Conservation (phyloP, 1,140 invertebrate species). For the Plodia interpunctella region DNA sequence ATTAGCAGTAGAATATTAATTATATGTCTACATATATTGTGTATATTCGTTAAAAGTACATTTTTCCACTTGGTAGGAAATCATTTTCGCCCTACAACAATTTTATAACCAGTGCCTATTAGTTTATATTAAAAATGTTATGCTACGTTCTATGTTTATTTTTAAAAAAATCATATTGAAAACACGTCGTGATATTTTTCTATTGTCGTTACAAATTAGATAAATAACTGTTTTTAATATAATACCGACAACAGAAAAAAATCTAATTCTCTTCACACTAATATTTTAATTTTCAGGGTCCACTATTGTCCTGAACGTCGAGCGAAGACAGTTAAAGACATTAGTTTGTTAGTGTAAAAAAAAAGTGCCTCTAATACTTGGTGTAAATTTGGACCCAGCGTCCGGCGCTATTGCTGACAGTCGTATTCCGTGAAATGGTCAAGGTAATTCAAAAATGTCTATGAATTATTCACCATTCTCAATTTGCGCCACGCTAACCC, state of each 20-base stretch:
- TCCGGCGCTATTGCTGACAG: constrained; percentile 44
- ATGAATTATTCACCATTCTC: constrained; percentile 66
- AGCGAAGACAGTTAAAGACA: constrained; percentile 56
- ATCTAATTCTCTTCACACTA: constrained; percentile 2
- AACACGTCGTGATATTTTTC: too few relatives aligned
- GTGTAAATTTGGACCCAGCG: constrained; percentile 49
- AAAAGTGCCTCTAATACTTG: constrained; percentile 57
- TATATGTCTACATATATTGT: too few relatives aligned
- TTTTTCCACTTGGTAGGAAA: too few relatives aligned
- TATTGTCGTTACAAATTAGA: too few relatives aligned
- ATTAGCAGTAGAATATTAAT: too few relatives aligned
- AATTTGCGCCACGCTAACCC: constrained; percentile 64
- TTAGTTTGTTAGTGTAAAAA: constrained; percentile 41
- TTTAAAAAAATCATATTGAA: too few relatives aligned
- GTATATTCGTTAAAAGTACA: too few relatives aligned
- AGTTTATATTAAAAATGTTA: too few relatives aligned
- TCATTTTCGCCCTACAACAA: too few relatives aligned
- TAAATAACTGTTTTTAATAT: too few relatives aligned
- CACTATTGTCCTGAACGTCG: constrained; percentile 62
- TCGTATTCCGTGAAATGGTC: constrained; percentile 71
- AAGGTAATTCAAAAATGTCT: constrained; percentile 68
- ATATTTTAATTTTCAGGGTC: constrained; percentile 65
- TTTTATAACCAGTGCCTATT: neutral
- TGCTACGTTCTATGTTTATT: too few relatives aligned
- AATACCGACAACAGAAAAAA: too few relatives aligned